Evolutionary conservation across 2,888 invertebrate genomes (phyloP).

Genomic region (Ormyrus pomaceus): DNA sequence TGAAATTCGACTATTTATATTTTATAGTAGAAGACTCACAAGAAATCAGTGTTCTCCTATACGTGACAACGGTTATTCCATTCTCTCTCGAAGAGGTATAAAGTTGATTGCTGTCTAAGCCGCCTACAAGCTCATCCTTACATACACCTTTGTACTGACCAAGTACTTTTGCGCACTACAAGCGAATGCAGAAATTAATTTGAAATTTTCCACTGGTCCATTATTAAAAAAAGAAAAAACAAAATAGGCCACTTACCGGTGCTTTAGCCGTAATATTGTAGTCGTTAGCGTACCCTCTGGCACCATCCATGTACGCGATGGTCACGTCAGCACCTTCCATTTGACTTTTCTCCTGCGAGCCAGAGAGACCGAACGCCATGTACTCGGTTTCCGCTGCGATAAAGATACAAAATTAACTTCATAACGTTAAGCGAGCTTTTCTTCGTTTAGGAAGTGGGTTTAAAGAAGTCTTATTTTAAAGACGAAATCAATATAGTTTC

Average conservation of each 20-base stretch:
- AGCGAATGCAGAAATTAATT: not conserved
- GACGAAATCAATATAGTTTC: too few species aligned
- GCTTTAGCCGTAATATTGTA: conserved; percentile 91
- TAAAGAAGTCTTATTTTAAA: too few species aligned
- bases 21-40: conserved; percentile 76
- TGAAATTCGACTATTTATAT: not conserved
- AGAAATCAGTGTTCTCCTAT: conserved; percentile 85
- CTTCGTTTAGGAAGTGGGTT: not conserved
- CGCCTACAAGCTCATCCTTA: conserved; percentile 88
- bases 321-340: conserved; percentile 93
- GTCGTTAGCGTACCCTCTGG: conserved; percentile 86
- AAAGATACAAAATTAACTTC: not conserved
- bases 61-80: conserved; percentile 88
- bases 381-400: conserved; percentile 84
- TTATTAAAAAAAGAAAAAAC: too few species aligned
- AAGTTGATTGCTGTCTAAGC: conserved; percentile 88
- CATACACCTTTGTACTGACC: conserved; percentile 93
- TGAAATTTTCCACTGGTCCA: not conserved
- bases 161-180: conserved; percentile 89
- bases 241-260: conserved; percentile 78
- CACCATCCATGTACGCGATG: conserved; percentile 84
- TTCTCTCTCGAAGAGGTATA: conserved; percentile 84
- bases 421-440: not conserved
- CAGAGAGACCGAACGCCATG: conserved; percentile 93
- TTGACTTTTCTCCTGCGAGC: conserved; percentile 81